Conservation (phyloP, 23 tunicate species). For the Ciona savignyi region DNA sequence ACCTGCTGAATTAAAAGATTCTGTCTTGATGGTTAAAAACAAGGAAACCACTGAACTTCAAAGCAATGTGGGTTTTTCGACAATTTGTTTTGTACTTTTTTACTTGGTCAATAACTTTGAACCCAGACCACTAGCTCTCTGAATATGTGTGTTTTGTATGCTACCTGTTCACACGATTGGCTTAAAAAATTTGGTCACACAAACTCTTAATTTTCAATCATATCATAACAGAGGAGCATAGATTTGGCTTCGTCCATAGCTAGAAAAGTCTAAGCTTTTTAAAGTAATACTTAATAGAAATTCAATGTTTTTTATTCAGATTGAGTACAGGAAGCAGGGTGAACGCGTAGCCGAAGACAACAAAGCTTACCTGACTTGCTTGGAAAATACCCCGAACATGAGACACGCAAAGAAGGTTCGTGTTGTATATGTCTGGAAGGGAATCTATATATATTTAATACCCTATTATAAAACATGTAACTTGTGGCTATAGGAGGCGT, state of each 20-base stretch:
- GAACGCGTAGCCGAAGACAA: conserved; percentile 28
- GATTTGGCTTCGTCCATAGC: background rate
- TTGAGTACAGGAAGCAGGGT: conserved; percentile 67
- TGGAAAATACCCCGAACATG: conserved; percentile 50
- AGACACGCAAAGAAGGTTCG: conserved; percentile 60
- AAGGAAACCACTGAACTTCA: conserved; percentile 58
- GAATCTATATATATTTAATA: no score
- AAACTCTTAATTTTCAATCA: background rate
- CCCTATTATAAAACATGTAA: no score
- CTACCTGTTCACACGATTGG: no score
- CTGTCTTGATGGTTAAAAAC: conserved; percentile 57
- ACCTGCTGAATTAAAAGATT: conserved; percentile 67
- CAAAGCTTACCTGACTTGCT: conserved; percentile 57
- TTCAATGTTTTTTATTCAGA: conserved; percentile 19
- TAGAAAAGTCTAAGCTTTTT: no score
- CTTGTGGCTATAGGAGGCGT: no score
- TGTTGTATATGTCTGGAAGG: no score
- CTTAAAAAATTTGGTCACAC: background rate
- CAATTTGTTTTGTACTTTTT: background rate
- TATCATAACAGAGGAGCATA: background rate
- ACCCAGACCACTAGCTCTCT: background rate
- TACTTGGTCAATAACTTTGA: background rate
- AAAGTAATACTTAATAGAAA: no score
- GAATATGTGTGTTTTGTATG: no score
- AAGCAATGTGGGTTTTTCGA: conserved; percentile 79